These are phyloP conservation scores for Thrips palmi DNA, from an alignment of 1,140 invertebrate genomes.

Conservation along the genomic window DNA sequence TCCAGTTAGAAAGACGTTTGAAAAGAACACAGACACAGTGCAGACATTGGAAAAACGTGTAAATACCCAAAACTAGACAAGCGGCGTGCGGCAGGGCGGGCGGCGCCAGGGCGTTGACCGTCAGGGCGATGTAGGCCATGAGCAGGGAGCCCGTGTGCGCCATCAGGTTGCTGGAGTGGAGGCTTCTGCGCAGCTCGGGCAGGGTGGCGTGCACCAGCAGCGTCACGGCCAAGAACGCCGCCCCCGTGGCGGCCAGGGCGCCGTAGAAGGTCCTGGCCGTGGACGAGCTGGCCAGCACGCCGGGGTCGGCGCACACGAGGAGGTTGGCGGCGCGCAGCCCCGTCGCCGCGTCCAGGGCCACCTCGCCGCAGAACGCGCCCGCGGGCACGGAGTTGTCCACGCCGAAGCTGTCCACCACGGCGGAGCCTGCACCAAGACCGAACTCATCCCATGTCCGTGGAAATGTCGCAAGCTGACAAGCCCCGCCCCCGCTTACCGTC, in stretches of 20 bases:
- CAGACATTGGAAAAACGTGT: not conserved
- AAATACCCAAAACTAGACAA: slow-evolving; percentile 12
- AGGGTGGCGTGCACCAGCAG: slow-evolving; percentile 14
- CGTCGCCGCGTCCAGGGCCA: too few species aligned
- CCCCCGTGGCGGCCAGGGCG: slow-evolving; percentile 11
- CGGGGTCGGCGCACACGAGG: too few species aligned
- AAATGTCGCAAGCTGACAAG: too few species aligned
- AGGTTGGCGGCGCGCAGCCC: too few species aligned
- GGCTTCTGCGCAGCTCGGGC: slow-evolving; percentile 13
- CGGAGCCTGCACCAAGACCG: too few species aligned
- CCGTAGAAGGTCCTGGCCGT: too few species aligned
- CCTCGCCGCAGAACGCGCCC: too few species aligned
- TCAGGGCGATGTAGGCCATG: slow-evolving; percentile 11
- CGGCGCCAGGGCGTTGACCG: slow-evolving; percentile 6
- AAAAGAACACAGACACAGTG: not conserved
- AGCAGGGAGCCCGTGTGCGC: slow-evolving; percentile 13
- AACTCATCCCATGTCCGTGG: too few species aligned
- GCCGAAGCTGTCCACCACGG: too few species aligned
- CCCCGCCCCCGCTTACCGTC: too few species aligned
- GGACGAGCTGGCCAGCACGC: too few species aligned
- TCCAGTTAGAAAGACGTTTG: not conserved
- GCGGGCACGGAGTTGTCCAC: too few species aligned
- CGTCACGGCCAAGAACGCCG: slow-evolving; percentile 13
- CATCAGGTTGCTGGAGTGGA: slow-evolving; percentile 13
- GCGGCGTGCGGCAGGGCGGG: not conserved